phyloP scores from a whole-genome alignment of 2,797 vertebrate genomes.

The Vipera ursinii region DNA sequence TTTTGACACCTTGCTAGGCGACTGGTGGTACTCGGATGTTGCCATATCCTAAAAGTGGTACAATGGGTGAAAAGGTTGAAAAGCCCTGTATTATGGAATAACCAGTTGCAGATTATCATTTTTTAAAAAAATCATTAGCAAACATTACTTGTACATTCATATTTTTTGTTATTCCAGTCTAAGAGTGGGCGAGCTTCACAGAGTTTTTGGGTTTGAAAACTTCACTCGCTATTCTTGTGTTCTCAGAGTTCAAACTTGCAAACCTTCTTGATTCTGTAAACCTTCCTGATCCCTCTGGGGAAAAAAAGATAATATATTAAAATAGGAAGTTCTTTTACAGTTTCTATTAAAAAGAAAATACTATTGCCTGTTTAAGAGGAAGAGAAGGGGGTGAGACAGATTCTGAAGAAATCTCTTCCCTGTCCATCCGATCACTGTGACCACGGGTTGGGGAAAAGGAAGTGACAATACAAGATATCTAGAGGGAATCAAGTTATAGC shows the following conservation, averaged over 20 bases:
- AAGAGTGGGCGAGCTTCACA: slow-evolving; percentile 47
- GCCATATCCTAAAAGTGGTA: too few relatives aligned
- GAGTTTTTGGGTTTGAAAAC: slow-evolving; percentile 34
- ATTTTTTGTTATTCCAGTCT: slow-evolving; percentile 61
- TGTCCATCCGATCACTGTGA: slow-evolving; percentile 10
- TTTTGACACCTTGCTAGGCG: too few relatives aligned
- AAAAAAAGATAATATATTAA: slow-evolving; percentile 8
- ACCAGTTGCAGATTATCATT: slow-evolving; percentile 73
- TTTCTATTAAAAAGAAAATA: slow-evolving; percentile 44
- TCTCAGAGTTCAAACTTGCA: slow-evolving; percentile 48
- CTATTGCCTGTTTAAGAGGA: slow-evolving; percentile 36
- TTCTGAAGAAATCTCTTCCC: slow-evolving; percentile 16
- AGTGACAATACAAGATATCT: not conserved
- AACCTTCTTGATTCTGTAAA: slow-evolving; percentile 48
- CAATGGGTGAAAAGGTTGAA: too few relatives aligned
- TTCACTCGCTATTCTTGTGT: slow-evolving; percentile 37
- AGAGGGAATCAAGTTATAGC: not conserved
- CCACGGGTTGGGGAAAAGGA: not conserved
- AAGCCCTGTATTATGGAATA: slow-evolving; percentile 57
- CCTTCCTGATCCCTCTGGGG: slow-evolving; percentile 37
- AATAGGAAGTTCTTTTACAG: slow-evolving; percentile 27
- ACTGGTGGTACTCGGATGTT: too few relatives aligned
- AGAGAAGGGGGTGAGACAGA: not conserved
- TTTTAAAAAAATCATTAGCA: slow-evolving; percentile 60
- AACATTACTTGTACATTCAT: slow-evolving; percentile 60